A percentile compares a stretch with the other conserved stretches of the same genome.
These are phyloP conservation scores for Panagrolaimus sp. DNA, from an alignment of 1,140 invertebrate genomes.

Conservation along the genomic window DNA sequence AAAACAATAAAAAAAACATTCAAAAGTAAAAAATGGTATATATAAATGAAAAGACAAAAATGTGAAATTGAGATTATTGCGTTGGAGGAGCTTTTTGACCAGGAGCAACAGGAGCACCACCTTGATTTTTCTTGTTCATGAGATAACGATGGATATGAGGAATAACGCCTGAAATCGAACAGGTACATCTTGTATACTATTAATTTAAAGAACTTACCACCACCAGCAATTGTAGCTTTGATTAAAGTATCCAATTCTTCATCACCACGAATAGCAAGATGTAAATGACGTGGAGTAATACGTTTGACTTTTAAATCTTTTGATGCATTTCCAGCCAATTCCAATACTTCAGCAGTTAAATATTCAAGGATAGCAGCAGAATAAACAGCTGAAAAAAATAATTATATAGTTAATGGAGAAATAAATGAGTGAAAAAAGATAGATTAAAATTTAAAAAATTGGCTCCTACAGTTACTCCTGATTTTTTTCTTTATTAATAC, in stretches of 20 bases:
- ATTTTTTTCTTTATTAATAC: too few species aligned
- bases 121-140: conserved; percentile 34
- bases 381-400: conserved; percentile 28
- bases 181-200: neutral
- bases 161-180: conserved; percentile 33
- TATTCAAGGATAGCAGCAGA: conserved; percentile 44
- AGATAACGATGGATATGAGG: conserved; percentile 49
- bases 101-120: neutral
- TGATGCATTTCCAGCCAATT: conserved; percentile 83
- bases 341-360: conserved; percentile 87
- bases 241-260: conserved; percentile 69
- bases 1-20: too few species aligned
- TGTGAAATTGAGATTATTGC: neutral
- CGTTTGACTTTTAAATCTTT: conserved; percentile 99
- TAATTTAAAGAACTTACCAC: conserved; percentile 16
- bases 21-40: too few species aligned
- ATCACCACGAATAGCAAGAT: conserved; percentile 94
- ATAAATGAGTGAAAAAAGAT: too few species aligned
- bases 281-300: conserved; percentile 96
- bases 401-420: neutral
- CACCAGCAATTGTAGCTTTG: conserved; percentile 4
- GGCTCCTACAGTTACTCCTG: too few species aligned
- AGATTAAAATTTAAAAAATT: too few species aligned
- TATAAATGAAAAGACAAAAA: too few species aligned
- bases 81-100: neutral